Evolutionary conservation across 2,113 vertebrate species (phyloP), one percentile per base, ranked within the genome.

Genomic region (Ciconia stormi): DNA sequence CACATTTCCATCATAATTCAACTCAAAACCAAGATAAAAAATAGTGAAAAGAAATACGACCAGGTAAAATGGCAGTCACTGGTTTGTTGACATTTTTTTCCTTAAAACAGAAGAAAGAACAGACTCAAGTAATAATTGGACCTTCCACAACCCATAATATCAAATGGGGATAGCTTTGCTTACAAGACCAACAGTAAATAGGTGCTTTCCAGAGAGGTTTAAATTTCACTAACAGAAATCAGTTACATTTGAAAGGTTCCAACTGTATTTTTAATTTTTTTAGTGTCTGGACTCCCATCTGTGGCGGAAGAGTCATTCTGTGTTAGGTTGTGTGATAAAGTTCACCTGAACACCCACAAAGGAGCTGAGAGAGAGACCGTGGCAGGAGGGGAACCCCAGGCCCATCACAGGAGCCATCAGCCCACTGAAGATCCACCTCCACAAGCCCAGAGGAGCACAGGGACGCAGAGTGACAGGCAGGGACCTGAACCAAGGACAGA

Each of bases 1-100:
- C 74, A 20, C 38, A 65, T 79, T 87, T 80, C 42, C 58, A 49
- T 69, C 56, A 82, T 82, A 93, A 93, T 59, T 96, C 88, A 95
- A 55, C 26, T 40, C 12, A 72, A 82, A 87, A 84, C 9, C 25
- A 94, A 61, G 12, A 22, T 36, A 26, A 83, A 87, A 55, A 40
- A 49, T 7, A 58, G 10, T 25, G 55, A 53, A 46, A 87, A 3
- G 7, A 61, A 61, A 61, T 36, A 86, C 11, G 13, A 89, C 26
- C 59, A 25, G 20, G 6, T 71, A 82, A 91, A 96, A 55, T 30
- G 63, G 19, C 20, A 61, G 59, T 61, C 59, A 66, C 19, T 25
- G 11, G 10, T 36, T 87, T 89, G 36, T 38, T 81, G 23, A 55
- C 22, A 13, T 16, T 47, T 82, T 76, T 71, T 91, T 47, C 21